Percentiles rank a stretch among this genome's conserved stretches.
These are phyloP conservation scores for Listrodromus nycthemerus DNA, from an alignment of 2,888 invertebrate species.

Conservation along the genomic window DNA sequence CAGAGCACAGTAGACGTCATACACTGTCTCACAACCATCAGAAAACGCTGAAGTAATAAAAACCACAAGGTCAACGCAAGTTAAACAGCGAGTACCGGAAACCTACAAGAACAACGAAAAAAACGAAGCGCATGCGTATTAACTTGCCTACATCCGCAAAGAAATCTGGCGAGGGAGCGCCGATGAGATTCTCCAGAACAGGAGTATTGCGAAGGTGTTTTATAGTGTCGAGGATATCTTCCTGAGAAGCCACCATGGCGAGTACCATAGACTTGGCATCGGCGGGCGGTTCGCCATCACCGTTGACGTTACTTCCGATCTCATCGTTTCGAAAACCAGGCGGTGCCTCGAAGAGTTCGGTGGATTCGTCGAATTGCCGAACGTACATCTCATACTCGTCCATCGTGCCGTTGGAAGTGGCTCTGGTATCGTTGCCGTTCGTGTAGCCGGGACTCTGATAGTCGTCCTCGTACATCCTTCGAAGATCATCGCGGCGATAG, in stretches of 20 bases:
- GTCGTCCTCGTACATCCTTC: constrained; percentile 51
- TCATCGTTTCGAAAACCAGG: constrained; percentile 60
- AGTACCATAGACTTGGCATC: constrained; percentile 74
- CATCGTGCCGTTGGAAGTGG: constrained; percentile 62
- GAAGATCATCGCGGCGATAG: constrained; percentile 55
- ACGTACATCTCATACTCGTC: constrained; percentile 73
- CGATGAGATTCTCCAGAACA: constrained; percentile 79
- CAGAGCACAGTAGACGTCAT: too few relatives aligned
- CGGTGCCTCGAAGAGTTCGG: constrained; percentile 66
- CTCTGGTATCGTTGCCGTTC: constrained; percentile 58
- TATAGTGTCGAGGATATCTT: constrained; percentile 77
- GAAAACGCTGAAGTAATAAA: background rate
- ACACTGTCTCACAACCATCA: too few relatives aligned
- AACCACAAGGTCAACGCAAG: constrained; percentile 7
- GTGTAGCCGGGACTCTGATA: constrained; percentile 53
- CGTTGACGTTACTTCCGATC: constrained; percentile 54
- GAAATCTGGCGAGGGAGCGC: constrained; percentile 75
- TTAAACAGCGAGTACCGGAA: constrained; percentile 7
- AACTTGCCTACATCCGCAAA: constrained; percentile 81
- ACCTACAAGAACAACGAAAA: background rate
- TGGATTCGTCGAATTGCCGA: constrained; percentile 67
- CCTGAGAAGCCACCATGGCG: constrained; percentile 78
- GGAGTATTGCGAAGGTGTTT: constrained; percentile 79
- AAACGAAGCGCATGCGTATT: constrained; percentile 74
- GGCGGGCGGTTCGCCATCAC: constrained; percentile 61